Evolutionary conservation across 2,113 vertebrate species (phyloP), one percentile per base, ranked within the genome.

Genomic region (Vidua macroura): DNA sequence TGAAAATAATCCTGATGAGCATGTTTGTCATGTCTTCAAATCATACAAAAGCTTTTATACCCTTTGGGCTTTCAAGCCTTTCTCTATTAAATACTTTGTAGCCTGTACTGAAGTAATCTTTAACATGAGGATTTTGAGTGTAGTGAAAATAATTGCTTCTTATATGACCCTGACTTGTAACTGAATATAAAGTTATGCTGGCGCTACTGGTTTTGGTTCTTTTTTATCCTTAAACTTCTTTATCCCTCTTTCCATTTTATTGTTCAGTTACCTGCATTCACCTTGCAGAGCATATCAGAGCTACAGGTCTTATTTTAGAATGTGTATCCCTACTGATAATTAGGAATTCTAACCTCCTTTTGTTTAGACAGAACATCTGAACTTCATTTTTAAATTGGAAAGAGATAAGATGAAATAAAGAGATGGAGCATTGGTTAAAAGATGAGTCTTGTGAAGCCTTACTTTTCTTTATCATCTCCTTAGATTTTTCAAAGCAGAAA

Each of bases 91-190:
- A 85, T 91, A 64, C n/a, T 60, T 44, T 49, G 15, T 83, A 78
- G 66, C 85, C 44, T 94, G 51, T 72, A 56, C 27, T 75, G 55
- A 92, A 94, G 37, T 96, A 94, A 94, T 95, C 88, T 91, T 77
- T 78, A 83, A 16, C 31, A 72, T 43, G 81, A 80, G 79, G 88
- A 78, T 93, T 93, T 93, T 94, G 56, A 91, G 53, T 94, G 31
- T 51, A 67, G 68, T 83, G 78, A 93, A 95, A 96, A 93, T 94
- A 96, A 96, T 95, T 92, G 88, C 91, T 96, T 96, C 74, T 91
- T 95, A 58, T 41, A 35, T 81, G 77, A 95, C 79, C 58, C 49
- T 95, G 82, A 77, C 69, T 91, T 93, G 74, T 88, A 80, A 72
- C 49, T 69, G 92, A 95, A 81, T 86, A 75, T 79, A 87, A 90